Percentiles rank a stretch among this genome's conserved stretches.
phyloP scores from a whole-genome alignment of 64 coral and sea anemone species.

The Stichodactyla helianthus region DNA sequence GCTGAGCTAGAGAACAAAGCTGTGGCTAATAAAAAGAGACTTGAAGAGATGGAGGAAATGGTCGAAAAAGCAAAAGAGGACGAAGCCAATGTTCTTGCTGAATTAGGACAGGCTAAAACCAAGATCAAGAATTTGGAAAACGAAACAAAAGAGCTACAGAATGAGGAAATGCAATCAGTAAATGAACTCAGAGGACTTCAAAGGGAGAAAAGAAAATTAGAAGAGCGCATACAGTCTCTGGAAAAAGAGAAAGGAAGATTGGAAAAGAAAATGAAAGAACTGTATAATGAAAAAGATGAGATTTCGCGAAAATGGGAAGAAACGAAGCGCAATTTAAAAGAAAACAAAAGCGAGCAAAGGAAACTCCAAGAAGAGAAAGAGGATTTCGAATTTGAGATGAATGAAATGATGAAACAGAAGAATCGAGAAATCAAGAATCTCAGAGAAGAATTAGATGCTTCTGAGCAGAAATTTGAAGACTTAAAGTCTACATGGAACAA shows the following conservation, averaged over 20 bases:
- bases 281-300: slow-evolving; percentile 48
- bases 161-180: neutral
- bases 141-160: neutral
- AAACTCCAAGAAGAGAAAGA: slow-evolving; percentile 41
- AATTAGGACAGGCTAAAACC: neutral
- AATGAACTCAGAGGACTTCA: slow-evolving; percentile 18
- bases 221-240: slow-evolving; percentile 29
- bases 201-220: slow-evolving; percentile 20
- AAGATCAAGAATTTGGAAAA: slow-evolving; percentile 1
- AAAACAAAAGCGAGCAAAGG: slow-evolving; percentile 23
- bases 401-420: slow-evolving; percentile 26
- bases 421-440: slow-evolving; percentile 42
- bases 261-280: slow-evolving; percentile 33
- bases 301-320: slow-evolving; percentile 39
- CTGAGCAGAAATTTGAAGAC: slow-evolving; percentile 33
- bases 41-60: slow-evolving; percentile 31
- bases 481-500: slow-evolving; percentile 34
- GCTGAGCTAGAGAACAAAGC: slow-evolving; percentile 44
- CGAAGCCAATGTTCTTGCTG: neutral
- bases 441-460: slow-evolving; percentile 22
- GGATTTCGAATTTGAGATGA: slow-evolving; percentile 27
- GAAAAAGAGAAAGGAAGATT: slow-evolving; percentile 22
- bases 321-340: slow-evolving; percentile 26
- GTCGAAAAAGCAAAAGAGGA: slow-evolving; percentile 13
- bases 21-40: slow-evolving; percentile 17